These are phyloP conservation scores for Pyrochroa serraticornis DNA, from an alignment of 2,888 invertebrate genomes.

Conservation along the genomic window DNA sequence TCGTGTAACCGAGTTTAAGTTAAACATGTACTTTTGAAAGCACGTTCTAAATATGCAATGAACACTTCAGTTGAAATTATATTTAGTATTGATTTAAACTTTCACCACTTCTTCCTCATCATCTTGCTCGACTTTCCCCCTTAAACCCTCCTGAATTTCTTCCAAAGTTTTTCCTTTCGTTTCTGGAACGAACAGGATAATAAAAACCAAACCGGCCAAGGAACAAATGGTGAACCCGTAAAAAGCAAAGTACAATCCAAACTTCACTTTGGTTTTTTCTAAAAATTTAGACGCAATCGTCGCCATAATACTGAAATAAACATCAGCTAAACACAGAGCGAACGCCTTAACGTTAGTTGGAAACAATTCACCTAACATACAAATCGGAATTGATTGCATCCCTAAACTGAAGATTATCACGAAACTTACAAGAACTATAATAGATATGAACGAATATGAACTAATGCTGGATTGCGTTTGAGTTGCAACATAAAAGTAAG, in stretches of 20 bases:
- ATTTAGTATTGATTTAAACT: slow-evolving; percentile 13
- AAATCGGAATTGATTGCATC: slow-evolving; percentile 61
- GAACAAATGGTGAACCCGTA: slow-evolving; percentile 68
- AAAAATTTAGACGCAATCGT: slow-evolving; percentile 60
- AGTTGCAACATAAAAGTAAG: slow-evolving; percentile 59
- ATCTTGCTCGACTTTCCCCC: slow-evolving; percentile 49
- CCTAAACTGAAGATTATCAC: slow-evolving; percentile 62
- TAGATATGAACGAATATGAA: slow-evolving; percentile 55
- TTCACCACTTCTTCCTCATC: slow-evolving; percentile 15
- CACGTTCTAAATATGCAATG: slow-evolving; percentile 2
- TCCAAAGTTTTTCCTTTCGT: slow-evolving; percentile 74
- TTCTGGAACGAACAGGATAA: slow-evolving; percentile 68
- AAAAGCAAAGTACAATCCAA: slow-evolving; percentile 69
- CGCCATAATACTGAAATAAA: slow-evolving; percentile 59
- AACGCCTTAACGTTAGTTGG: slow-evolving; percentile 63
- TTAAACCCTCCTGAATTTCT: slow-evolving; percentile 69
- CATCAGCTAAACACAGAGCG: slow-evolving; percentile 62
- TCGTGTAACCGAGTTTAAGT: too few relatives aligned
- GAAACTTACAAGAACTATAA: slow-evolving; percentile 58
- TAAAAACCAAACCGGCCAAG: slow-evolving; percentile 66
- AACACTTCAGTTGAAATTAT: not conserved
- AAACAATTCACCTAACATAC: slow-evolving; percentile 63
- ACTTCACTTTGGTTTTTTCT: slow-evolving; percentile 61
- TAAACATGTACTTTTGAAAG: not conserved
- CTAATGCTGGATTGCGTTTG: slow-evolving; percentile 50